A percentile compares a stretch with the other conserved stretches of the same genome.
Evolutionary conservation across 1,140 invertebrate genomes (phyloP).

Genomic region (Patella vulgata): DNA sequence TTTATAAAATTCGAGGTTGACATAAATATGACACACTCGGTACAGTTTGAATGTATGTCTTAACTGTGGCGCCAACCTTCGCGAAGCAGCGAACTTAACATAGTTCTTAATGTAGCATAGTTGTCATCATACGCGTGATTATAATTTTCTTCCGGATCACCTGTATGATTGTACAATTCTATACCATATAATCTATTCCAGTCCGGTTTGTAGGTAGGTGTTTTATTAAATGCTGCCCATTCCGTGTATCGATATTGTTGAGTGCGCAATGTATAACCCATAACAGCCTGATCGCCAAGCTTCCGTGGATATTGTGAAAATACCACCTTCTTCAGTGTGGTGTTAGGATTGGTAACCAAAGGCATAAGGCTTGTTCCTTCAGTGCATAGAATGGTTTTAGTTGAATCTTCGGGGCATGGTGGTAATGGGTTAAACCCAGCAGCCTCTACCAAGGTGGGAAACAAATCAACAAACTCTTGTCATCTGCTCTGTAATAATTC

Average conservation of each 20-base stretch:
- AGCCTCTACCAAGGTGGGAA: slow-evolving; percentile 83
- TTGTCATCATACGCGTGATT: slow-evolving; percentile 71
- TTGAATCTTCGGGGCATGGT: slow-evolving; percentile 69
- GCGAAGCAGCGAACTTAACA: slow-evolving; percentile 43
- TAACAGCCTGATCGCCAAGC: slow-evolving; percentile 78
- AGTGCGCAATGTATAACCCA: slow-evolving; percentile 80
- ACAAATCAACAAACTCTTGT: slow-evolving; percentile 87
- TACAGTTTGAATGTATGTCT: too few relatives aligned
- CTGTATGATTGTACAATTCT: slow-evolving; percentile 70
- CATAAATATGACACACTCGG: too few relatives aligned
- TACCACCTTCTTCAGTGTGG: slow-evolving; percentile 64
- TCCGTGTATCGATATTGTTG: slow-evolving; percentile 77
- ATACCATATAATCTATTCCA: slow-evolving; percentile 76
- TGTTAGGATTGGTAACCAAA: slow-evolving; percentile 31
- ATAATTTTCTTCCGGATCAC: slow-evolving; percentile 76
- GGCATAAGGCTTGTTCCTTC: slow-evolving; percentile 78
- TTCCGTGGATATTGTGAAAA: slow-evolving; percentile 75
- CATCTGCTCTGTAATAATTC: slow-evolving; percentile 48
- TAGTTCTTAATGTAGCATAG: slow-evolving; percentile 37
- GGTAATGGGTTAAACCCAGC: slow-evolving; percentile 71
- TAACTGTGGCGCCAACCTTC: slow-evolving; percentile 61
- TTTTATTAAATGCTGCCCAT: slow-evolving; percentile 72
- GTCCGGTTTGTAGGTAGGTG: slow-evolving; percentile 62
- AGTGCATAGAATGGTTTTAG: slow-evolving; percentile 70
- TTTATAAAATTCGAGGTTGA: too few relatives aligned